Conservation (phyloP, 1,140 invertebrate species). For the Hypsibius dujardini region DNA sequence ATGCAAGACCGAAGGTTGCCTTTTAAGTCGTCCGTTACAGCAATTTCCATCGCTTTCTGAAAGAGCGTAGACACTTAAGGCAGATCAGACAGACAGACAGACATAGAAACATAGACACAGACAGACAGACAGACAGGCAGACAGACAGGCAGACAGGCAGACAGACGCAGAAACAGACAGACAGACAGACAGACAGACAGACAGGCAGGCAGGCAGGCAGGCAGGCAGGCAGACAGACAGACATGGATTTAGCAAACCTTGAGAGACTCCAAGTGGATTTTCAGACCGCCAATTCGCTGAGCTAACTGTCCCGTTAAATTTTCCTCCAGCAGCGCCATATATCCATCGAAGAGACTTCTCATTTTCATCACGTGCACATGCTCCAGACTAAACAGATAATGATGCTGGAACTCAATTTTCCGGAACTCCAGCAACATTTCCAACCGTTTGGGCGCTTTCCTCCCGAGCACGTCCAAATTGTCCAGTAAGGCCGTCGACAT, state of each 20-base stretch:
- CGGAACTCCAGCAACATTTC: constrained; percentile 34
- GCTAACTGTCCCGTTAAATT: neutral
- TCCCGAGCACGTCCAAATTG: neutral
- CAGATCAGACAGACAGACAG: neutral
- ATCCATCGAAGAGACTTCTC: constrained; percentile 29
- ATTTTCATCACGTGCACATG: constrained; percentile 38
- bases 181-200: neutral
- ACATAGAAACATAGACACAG: no score
- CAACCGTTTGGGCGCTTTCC: neutral
- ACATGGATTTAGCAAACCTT: neutral
- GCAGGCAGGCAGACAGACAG: neutral
- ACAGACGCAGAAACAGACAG: neutral
- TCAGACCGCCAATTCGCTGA: neutral
- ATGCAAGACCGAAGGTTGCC: neutral
- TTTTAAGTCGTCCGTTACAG: neutral
- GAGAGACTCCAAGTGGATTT: neutral
- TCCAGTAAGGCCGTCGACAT: neutral
- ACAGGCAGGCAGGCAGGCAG: neutral
- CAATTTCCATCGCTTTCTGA: neutral
- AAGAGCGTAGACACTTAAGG: neutral
- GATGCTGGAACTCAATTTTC: constrained; percentile 38
- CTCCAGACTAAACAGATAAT: constrained; percentile 41
- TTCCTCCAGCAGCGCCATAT: constrained; percentile 25
- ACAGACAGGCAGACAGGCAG: neutral
- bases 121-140: neutral